These are phyloP conservation scores for Tinea semifulvella DNA, from an alignment of 2,888 invertebrate genomes.

Conservation along the genomic window DNA sequence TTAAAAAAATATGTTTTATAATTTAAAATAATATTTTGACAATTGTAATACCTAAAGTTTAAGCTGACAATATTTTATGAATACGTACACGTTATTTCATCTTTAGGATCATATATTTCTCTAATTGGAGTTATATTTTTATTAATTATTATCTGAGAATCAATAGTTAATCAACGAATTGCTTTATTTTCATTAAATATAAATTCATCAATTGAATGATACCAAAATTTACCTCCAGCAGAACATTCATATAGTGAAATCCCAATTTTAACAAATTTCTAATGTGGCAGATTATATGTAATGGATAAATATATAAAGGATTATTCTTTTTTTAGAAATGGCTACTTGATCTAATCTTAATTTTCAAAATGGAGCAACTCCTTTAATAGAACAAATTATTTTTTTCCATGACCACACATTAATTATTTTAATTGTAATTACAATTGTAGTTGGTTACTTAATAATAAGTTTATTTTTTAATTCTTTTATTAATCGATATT, in stretches of 20 bases:
- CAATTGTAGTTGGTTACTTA: constrained; percentile 65
- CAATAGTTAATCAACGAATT: constrained; percentile 60
- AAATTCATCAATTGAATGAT: constrained; percentile 70
- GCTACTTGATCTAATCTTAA: constrained; percentile 66
- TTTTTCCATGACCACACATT: constrained; percentile 71
- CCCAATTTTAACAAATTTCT: constrained; percentile 67
- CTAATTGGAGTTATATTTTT: constrained; percentile 66
- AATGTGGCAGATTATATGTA: constrained; percentile 67
- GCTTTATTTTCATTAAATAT: constrained; percentile 55
- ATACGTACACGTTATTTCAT: too few species aligned
- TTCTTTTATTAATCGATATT: too few species aligned
- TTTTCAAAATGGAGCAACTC: constrained; percentile 70
- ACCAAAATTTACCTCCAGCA: constrained; percentile 62
- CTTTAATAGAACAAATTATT: too few species aligned
- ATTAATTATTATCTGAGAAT: constrained; percentile 71
- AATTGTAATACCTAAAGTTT: too few species aligned
- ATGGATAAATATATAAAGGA: constrained; percentile 74
- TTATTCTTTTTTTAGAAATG: constrained; percentile 70
- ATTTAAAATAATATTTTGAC: too few species aligned
- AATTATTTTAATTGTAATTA: constrained; percentile 70
- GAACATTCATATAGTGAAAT: constrained; percentile 70
- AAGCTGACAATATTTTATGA: too few species aligned
- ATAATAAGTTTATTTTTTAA: constrained; percentile 65
- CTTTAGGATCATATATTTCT: constrained; percentile 73
- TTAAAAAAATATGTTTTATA: too few species aligned